Base-by-base conservation (phyloP, 2,888 invertebrate genomes). In the Dermolepida albohirtum region DNA sequence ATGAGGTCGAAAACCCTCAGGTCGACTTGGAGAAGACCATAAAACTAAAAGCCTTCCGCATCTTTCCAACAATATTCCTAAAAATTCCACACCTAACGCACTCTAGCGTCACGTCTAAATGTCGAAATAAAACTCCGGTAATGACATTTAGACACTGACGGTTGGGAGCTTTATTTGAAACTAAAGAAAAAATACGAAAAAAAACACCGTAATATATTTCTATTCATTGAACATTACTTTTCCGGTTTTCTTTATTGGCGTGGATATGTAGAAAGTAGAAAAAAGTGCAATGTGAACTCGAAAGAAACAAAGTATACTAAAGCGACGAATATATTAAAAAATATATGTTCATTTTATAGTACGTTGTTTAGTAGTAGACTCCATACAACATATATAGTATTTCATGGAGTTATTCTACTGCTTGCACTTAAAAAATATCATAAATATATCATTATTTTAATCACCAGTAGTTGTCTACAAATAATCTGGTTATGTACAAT, bases 41-140 rank as follows among this genome's bases (percentile, higher is more conserved):
- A 65, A 65, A 65, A 65, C 65, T 65, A 65, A 65, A 65, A 65
- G 65, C 65, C 65, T 52, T 34, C 41, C 39, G 16, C 34, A 8
- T 44, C 29, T 55, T 62, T 16, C 34, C 47, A 12, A 57, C 12
- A 16, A 49, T 11, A 34, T 41, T 40, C 17, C 16, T 2, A 16
- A 8, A 59, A 34, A 62, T 27, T 47, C 29, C 34, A 34, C 59
- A 62, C 47, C 59, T 62, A 62, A 29, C 59, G 49, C 59, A 62
- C 59, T 47, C 49, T 39, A 44, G 34, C 34, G 34, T 47, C 59
- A 47, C 59, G 47, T 44, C 59, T 62, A 49, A 62, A 62, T 62
- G 59, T 47, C 47, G 39, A 62, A 62, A 62, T 62, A 62, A 62
- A 62, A 62, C 59, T 62, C 16, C 17, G 47, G 59, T 62, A 47